Base-by-base conservation (phyloP, 2,888 invertebrate genomes). In the Caenorhabditis zanzibari region DNA sequence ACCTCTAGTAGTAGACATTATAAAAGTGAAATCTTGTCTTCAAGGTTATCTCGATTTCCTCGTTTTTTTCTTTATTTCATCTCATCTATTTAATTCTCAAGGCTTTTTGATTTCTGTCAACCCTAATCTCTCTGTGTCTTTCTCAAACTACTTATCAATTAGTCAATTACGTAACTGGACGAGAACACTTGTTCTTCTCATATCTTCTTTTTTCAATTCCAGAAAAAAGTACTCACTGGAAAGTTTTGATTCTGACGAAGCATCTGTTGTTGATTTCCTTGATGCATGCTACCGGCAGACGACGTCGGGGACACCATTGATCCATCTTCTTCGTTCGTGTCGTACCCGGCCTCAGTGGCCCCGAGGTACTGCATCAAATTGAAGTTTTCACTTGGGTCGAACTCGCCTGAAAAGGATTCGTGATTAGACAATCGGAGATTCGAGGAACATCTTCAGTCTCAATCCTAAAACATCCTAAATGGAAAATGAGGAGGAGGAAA, bases 271-370 rank as follows among this genome's bases (percentile, higher is more conserved):
- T 68, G 54, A 19, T 24, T 28, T 54, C 69, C 69, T 26, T 61
- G 52, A 44, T 81, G 71, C 76, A 77, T 77, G 59, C 74, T 79
- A 32, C 49, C 83, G 12, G 79, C 38, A 26, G 82, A 82, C n/a
- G 82, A 82, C 1, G 82, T 76, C n/a, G 82, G 82, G 14, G 77
- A 77, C 16, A 82, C 77, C 63, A 82, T 28, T 22, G 82, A 82
- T 9, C 61, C 71, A 63, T 77, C 77, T 14, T 75, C 79, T 64
- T 74, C 79, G 16, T 54, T 54, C 35, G 83, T 79, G 3, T 63
- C 74, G 66, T 77, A 82, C 16, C 59, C 72, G 32, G 54, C 56
- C 24, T 82, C 77, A n/a, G 69, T 56, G 47, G 72, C 77, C 16
- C 58, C 52, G 22, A 82, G 22, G 56, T 79, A 83, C 41, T 83